Evolutionary conservation across 2,797 vertebrate genomes (phyloP).

Genomic region (Xenops minutus): DNA sequence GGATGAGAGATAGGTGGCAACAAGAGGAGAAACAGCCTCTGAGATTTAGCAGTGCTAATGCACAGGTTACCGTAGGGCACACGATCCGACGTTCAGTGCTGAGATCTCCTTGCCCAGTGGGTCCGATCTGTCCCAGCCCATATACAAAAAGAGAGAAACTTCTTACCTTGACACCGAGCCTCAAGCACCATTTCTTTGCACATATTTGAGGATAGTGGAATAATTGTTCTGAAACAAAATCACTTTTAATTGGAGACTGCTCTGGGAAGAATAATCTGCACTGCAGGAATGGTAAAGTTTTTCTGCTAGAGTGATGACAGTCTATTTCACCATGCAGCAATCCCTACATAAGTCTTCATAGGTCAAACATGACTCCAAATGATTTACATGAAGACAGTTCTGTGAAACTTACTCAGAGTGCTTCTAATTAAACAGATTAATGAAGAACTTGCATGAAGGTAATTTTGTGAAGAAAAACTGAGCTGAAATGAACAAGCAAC

Average conservation of each 20-base stretch:
- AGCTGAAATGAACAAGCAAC: neutral
- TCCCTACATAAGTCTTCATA: neutral
- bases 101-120: neutral
- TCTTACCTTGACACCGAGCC: neutral
- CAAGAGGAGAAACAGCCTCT: neutral
- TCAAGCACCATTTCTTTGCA: neutral
- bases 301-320: neutral
- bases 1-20: neutral
- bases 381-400: neutral
- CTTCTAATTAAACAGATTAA: neutral
- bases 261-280: neutral
- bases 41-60: neutral
- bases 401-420: neutral
- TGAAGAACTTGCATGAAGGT: neutral
- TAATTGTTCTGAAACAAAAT: neutral
- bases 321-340: neutral
- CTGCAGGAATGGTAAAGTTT: neutral
- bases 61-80: neutral
- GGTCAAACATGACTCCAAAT: neutral
- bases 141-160: neutral
- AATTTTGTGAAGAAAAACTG: neutral
- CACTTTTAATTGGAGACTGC: neutral
- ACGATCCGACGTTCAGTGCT: rapidly evolving
- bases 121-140: neutral
- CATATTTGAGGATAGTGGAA: neutral